Conservation (phyloP, 2,113 vertebrate species). For the Caracal caracal region DNA sequence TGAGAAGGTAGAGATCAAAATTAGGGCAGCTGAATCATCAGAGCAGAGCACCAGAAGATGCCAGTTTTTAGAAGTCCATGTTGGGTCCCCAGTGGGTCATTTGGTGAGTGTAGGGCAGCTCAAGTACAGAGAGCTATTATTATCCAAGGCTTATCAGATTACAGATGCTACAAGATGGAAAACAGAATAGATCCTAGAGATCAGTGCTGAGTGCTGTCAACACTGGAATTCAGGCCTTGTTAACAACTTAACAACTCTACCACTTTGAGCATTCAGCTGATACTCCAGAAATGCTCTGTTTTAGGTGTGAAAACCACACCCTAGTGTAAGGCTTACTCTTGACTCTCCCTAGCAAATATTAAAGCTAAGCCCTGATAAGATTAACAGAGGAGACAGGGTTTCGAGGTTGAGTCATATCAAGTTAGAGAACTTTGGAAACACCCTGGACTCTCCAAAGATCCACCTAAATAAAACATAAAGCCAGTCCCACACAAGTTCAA, state of each 20-base stretch:
- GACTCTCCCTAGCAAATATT: background rate
- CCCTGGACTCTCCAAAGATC: background rate
- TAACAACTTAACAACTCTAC: background rate
- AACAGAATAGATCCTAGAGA: background rate
- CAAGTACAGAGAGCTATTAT: background rate
- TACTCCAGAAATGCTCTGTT: background rate
- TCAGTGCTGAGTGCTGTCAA: background rate
- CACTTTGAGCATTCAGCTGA: background rate
- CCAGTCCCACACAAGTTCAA: background rate
- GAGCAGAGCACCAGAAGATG: background rate
- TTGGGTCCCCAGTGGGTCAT: background rate
- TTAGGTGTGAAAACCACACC: background rate
- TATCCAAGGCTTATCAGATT: background rate
- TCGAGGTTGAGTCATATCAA: background rate
- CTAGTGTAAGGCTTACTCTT: background rate
- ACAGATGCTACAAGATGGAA: background rate
- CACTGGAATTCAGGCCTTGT: background rate
- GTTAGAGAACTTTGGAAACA: background rate
- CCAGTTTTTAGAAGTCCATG: background rate
- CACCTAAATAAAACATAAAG: background rate
- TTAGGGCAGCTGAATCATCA: background rate
- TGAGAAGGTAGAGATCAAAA: background rate
- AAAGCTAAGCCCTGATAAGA: background rate
- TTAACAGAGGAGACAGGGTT: background rate
- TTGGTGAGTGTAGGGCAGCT: background rate